A percentile compares a stretch with the other conserved stretches of the same genome.
These are phyloP conservation scores for Aethes cnicana DNA, from an alignment of 2,888 invertebrate species.

Conservation along the genomic window DNA sequence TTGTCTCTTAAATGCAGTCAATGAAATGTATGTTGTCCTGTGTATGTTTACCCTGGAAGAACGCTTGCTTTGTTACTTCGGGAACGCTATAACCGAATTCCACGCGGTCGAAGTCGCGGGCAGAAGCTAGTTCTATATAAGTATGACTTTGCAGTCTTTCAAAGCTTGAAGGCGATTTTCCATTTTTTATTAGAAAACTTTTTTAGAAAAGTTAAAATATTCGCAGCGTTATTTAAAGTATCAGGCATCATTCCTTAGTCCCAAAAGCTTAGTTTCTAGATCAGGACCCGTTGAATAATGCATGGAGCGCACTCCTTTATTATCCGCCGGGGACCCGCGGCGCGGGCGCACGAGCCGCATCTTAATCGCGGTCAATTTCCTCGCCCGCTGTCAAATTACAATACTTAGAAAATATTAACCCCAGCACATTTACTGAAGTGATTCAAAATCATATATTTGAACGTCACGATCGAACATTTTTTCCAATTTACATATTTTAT, in stretches of 20 bases:
- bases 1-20: no score
- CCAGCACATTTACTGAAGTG: slow-evolving; percentile 22
- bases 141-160: no score
- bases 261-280: slow-evolving; percentile 59
- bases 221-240: no score
- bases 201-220: no score
- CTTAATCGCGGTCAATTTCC: slow-evolving; percentile 64
- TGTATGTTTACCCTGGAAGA: no score
- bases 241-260: slow-evolving; percentile 40
- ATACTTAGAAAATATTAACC: slow-evolving; percentile 27
- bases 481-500: slow-evolving; percentile 1
- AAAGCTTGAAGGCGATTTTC: no score
- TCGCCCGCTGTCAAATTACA: slow-evolving; percentile 47
- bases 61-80: no score
- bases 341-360: slow-evolving; percentile 76
- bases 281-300: slow-evolving; percentile 71
- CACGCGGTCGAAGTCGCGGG: no score
- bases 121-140: no score
- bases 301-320: slow-evolving; percentile 68
- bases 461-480: slow-evolving; percentile 17
- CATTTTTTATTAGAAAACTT: no score
- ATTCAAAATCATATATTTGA: slow-evolving; percentile 23
- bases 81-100: no score
- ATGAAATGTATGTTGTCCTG: no score
- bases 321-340: slow-evolving; percentile 57